Percentiles rank a stretch among this genome's conserved stretches.
Evolutionary conservation across 2,797 vertebrate species (phyloP).

Genomic region (Paramormyrops hopkinsi): DNA sequence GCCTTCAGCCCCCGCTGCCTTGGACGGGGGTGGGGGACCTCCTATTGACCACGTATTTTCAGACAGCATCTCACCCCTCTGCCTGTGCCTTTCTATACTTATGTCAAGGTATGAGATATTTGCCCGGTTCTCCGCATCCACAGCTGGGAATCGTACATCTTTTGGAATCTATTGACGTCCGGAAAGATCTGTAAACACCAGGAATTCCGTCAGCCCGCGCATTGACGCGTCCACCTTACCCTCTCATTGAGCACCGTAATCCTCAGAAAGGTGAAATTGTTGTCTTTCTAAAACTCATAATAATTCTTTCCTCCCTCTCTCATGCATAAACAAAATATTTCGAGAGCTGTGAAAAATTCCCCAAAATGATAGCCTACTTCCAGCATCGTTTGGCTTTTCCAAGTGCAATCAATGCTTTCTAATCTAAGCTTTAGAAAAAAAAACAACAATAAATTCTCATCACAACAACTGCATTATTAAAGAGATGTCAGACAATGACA

Average conservation of each 20-base stretch:
- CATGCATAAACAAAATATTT: conserved; percentile 9
- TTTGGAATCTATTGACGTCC: not conserved
- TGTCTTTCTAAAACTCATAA: not conserved
- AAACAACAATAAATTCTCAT: conserved; percentile 34
- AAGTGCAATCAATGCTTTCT: conserved; percentile 32
- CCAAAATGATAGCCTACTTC: conserved; percentile 32
- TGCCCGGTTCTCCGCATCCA: not conserved
- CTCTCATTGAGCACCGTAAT: not conserved
- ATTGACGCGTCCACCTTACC: not conserved
- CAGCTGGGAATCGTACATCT: not conserved
- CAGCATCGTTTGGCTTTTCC: conserved; percentile 35
- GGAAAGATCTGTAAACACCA: not conserved
- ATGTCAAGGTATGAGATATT: not conserved
- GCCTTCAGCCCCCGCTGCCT: not conserved
- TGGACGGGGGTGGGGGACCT: not conserved
- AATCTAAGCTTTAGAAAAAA: conserved; percentile 21
- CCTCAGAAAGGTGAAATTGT: not conserved
- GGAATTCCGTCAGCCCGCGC: not conserved
- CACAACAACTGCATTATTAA: conserved; percentile 43
- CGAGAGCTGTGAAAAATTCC: conserved; percentile 32
- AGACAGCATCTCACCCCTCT: not conserved
- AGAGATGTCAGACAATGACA: conserved; percentile 40
- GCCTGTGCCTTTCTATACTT: not conserved
- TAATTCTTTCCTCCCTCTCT: not conserved
- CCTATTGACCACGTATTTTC: not conserved